These are phyloP conservation scores for Calliopum simillimum DNA, from an alignment of 2,888 invertebrate species.

Conservation along the genomic window DNA sequence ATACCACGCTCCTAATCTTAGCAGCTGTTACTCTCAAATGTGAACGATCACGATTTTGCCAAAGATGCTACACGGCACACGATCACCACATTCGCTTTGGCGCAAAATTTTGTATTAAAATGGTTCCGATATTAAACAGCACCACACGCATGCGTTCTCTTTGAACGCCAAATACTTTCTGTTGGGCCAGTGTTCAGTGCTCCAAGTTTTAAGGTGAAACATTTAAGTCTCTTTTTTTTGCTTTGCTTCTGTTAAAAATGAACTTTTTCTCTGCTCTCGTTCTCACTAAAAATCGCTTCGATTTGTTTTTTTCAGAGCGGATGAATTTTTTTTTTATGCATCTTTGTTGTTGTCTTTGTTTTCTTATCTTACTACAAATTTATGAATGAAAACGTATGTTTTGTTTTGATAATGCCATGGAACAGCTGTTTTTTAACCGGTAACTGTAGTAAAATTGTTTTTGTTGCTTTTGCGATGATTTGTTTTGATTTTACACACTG, in stretches of 20 bases:
- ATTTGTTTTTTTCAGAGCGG: background rate
- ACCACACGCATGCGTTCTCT: slow-evolving; percentile 14
- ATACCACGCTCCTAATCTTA: slow-evolving; percentile 6
- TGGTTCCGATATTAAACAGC: background rate
- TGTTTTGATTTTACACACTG: background rate
- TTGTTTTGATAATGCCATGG: slow-evolving; percentile 8
- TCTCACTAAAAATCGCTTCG: background rate
- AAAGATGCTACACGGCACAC: slow-evolving; percentile 5
- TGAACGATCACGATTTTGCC: slow-evolving; percentile 17
- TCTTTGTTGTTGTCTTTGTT: too few species aligned
- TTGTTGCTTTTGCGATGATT: background rate
- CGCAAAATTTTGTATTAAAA: background rate
- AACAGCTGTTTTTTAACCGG: slow-evolving; percentile 32
- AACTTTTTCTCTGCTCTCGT: background rate
- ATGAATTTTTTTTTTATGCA: background rate
- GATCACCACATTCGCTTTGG: background rate
- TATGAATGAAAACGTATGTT: slow-evolving; percentile 28
- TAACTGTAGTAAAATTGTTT: slow-evolving; percentile 25
- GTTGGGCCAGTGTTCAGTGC: background rate
- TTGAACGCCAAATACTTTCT: slow-evolving; percentile 16
- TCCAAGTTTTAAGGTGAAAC: slow-evolving; percentile 7
- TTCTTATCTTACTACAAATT: background rate
- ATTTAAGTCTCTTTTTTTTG: too few species aligned
- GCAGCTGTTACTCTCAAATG: slow-evolving; percentile 3
- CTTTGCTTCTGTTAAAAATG: slow-evolving; percentile 2